These are phyloP conservation scores for Trichoplusia ni DNA, from an alignment of 1,140 invertebrate species.

Conservation along the genomic window DNA sequence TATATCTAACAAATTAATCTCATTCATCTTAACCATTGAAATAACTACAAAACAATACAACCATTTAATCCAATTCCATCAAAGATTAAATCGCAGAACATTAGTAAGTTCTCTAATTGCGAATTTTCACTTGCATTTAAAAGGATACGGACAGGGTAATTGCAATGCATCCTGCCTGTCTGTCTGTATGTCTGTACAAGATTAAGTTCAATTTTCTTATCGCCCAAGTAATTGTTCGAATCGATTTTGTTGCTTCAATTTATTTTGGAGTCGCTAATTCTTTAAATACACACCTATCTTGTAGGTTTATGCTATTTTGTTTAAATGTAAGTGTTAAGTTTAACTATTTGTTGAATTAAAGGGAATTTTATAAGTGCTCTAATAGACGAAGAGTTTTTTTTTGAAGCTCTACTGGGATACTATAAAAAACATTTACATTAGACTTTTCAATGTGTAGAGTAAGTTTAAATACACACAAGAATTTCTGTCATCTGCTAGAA, in stretches of 20 bases:
- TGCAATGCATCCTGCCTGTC: conserved; percentile 60
- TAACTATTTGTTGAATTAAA: no score
- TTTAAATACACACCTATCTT: conserved; percentile 12
- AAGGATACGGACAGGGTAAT: conserved; percentile 59
- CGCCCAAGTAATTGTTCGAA: conserved; percentile 56
- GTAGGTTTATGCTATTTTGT: neutral
- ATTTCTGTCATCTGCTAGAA: no score
- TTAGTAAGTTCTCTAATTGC: conserved; percentile 51
- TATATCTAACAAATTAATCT: no score
- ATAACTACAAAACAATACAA: neutral
- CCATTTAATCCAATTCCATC: neutral
- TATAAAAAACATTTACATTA: no score
- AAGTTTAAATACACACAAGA: no score
- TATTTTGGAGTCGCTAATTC: conserved; percentile 47
- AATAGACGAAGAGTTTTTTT: no score
- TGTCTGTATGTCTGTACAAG: conserved; percentile 47
- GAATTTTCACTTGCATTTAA: conserved; percentile 54
- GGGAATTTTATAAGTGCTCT: no score
- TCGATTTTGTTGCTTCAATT: conserved; percentile 37
- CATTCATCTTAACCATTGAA: neutral
- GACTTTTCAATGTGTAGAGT: no score
- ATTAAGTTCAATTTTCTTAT: conserved; percentile 53
- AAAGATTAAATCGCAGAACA: neutral
- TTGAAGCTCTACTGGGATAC: no score
- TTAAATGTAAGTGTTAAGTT: no score